Conservation (phyloP, 2,888 invertebrate species). For the Plebejus melissa region DNA sequence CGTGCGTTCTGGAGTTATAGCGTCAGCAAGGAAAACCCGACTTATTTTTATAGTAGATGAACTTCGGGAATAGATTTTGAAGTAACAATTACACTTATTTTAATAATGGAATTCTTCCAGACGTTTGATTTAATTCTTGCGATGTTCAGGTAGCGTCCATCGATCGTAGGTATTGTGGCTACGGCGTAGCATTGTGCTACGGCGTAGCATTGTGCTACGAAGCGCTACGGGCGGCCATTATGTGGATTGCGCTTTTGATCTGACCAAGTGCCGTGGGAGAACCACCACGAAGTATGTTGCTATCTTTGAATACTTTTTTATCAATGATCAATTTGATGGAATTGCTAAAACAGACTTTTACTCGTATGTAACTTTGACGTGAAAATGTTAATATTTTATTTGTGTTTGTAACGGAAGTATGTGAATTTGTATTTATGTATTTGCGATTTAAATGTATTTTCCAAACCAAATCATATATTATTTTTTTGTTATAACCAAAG, state of each 20-base stretch:
- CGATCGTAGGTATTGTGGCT: conserved; percentile 36
- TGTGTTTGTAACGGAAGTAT: too few relatives aligned
- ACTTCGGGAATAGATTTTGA: background rate
- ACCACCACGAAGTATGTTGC: background rate
- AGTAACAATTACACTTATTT: background rate
- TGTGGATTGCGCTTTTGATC: conserved; percentile 27
- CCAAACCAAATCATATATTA: too few relatives aligned
- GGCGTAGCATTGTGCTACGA: conserved; percentile 36
- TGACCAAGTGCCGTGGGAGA: conserved; percentile 11
- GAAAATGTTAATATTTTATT: too few relatives aligned
- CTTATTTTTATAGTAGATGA: background rate
- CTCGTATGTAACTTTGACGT: background rate
- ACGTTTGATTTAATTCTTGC: background rate
- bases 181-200: conserved; percentile 40
- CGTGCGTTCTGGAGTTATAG: too few relatives aligned
- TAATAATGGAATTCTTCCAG: background rate
- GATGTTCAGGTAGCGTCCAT: conserved; percentile 30
- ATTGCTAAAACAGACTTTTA: background rate
- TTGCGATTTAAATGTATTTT: too few relatives aligned
- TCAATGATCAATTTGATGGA: background rate
- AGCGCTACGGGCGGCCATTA: conserved; percentile 33
- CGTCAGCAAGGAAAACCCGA: too few relatives aligned
- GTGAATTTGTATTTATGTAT: too few relatives aligned
- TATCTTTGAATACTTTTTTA: background rate
- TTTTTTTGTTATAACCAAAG: too few relatives aligned